Percentiles rank a stretch among this genome's conserved stretches.
Evolutionary conservation across 2,888 invertebrate genomes (phyloP).

Genomic region (Adineta ricciae): DNA sequence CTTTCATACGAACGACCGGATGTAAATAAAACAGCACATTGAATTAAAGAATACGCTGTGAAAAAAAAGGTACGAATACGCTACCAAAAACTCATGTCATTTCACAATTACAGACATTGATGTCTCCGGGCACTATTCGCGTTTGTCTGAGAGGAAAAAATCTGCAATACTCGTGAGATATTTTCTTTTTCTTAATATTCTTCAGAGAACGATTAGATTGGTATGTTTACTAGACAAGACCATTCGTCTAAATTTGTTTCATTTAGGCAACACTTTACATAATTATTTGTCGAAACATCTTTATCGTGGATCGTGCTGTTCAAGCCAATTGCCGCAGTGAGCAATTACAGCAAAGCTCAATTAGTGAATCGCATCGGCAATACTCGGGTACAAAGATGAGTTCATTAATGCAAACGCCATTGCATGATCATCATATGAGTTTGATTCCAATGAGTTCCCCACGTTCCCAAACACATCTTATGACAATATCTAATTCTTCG

Average conservation of each 20-base stretch:
- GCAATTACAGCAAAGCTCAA: neutral
- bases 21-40: no score
- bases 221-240: no score
- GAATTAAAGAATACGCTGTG: no score
- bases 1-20: no score
- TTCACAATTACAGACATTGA: no score
- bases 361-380: neutral
- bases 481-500: neutral
- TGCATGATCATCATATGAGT: neutral
- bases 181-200: neutral
- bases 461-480: neutral
- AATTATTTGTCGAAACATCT: neutral
- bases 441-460: neutral
- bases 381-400: neutral
- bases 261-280: neutral
- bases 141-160: no score
- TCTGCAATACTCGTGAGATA: no score
- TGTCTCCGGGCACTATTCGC: no score
- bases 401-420: neutral
- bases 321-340: neutral
- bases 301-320: neutral
- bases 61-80: no score
- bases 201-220: no score
- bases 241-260: no score
- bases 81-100: no score